Evolutionary conservation across 1,140 invertebrate species (phyloP).

Genomic region (Myzus persicae): DNA sequence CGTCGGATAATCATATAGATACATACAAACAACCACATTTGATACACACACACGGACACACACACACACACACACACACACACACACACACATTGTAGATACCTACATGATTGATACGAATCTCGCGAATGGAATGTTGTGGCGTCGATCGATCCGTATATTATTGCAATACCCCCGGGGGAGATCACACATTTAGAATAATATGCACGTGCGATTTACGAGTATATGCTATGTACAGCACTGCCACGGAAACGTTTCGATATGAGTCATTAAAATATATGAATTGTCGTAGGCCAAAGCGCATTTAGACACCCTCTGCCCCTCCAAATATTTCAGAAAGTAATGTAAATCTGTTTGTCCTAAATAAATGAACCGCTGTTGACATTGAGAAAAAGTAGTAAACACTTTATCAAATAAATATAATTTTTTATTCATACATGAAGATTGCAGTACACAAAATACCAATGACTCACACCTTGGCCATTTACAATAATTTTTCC

Average conservation of each 20-base stretch:
- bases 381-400: neutral
- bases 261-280: neutral
- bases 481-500: neutral
- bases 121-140: constrained; percentile 36
- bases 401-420: neutral
- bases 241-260: neutral
- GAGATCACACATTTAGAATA: neutral
- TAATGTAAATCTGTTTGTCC: neutral
- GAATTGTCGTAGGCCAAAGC: neutral
- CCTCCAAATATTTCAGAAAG: neutral
- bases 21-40: neutral
- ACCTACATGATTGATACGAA: constrained; percentile 10
- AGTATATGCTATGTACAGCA: neutral
- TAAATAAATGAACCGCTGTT: neutral
- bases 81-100: neutral
- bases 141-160: neutral
- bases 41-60: neutral
- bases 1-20: neutral
- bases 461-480: neutral
- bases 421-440: no score
- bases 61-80: neutral
- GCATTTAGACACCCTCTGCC: neutral
- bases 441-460: neutral
- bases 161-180: neutral
- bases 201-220: neutral